These are phyloP conservation scores for Myotis daubentonii DNA, from an alignment of 2,797 vertebrate genomes.

Conservation along the genomic window DNA sequence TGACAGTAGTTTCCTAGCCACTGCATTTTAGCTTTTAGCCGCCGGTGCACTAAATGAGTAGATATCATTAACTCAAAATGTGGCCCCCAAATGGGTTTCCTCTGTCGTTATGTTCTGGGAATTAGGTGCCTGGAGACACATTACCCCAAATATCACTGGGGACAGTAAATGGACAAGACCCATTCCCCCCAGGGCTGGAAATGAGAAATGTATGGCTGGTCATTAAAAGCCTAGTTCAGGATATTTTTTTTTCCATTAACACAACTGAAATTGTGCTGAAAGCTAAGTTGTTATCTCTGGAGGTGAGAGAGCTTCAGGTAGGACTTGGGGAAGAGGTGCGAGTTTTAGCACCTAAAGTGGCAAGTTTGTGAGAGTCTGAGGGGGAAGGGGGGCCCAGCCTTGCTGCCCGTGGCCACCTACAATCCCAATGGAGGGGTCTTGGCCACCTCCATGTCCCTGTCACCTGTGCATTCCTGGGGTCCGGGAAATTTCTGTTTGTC, in stretches of 20 bases:
- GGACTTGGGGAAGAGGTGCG: too few species aligned
- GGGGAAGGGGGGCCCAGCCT: not conserved
- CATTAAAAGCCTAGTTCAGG: not conserved
- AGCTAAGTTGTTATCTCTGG: not conserved
- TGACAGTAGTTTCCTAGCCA: not conserved
- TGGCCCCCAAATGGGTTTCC: not conserved
- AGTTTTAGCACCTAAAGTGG: not conserved
- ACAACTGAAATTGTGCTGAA: not conserved
- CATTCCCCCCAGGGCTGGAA: not conserved
- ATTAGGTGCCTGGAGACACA: not conserved
- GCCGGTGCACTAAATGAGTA: not conserved
- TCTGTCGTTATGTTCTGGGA: not conserved
- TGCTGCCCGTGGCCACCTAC: not conserved
- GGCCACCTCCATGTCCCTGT: fast-evolving
- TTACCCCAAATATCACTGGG: not conserved
- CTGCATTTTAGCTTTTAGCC: conserved; percentile 15
- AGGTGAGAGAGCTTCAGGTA: not conserved
- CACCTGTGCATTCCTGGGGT: not conserved
- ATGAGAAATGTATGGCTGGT: not conserved
- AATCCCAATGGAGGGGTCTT: not conserved
- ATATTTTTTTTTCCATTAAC: not conserved
- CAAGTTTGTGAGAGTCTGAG: not conserved
- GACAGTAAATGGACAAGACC: not conserved
- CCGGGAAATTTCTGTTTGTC: not conserved
- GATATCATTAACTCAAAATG: not conserved